Base-by-base conservation (phyloP, 2,113 vertebrate genomes). In the Tricholaema leucomelas region DNA sequence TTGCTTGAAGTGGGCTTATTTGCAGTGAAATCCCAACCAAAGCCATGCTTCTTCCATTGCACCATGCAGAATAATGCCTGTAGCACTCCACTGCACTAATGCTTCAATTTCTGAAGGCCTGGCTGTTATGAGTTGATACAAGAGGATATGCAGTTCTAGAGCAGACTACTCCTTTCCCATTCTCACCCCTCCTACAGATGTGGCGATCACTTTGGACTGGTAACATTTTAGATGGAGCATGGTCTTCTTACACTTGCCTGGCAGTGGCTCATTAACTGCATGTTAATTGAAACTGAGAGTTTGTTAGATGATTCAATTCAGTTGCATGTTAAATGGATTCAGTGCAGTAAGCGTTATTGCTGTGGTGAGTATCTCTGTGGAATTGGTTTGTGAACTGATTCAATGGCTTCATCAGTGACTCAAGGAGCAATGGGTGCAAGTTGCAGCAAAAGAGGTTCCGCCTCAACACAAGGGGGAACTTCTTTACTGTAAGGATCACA, bases 341-440 rank as follows among this genome's bases (percentile, higher is more conserved):
- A 81, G 74, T 71, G 73, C 82, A 72, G 73, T 88, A 79, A 54
- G 63, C 80, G 33, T 82, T 78, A 72, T 56, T 73, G 55, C 89
- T 87, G 65, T 55, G 75, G 35, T 55, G 75, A 66, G 81, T 89
- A 86, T 81, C 67, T 81, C 63, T 14, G 61, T 70, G 28, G 93
- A 93, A 75, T 76, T 63, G 76, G 65, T 93, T 88, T 92, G 65
- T 81, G 64, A 92, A 87, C 89, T 77, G 86, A 87, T 87, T 94
- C 58, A 82, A 58, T 5, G 27, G 76, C 83, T 89, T 87, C 66
- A 46, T 70, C 88, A 91, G 75, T 2, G 5, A 20, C 56, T 83
- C 69, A 71, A 91, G 88, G n/a, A n/a, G n/a, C n/a, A n/a, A n/a
- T n/a, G n/a, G n/a, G n/a, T n/a, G n/a, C n/a, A n/a, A n/a, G n/a